Evolutionary conservation across 2,113 vertebrate genomes (phyloP).

Genomic region (Monarcha castaneiventris): DNA sequence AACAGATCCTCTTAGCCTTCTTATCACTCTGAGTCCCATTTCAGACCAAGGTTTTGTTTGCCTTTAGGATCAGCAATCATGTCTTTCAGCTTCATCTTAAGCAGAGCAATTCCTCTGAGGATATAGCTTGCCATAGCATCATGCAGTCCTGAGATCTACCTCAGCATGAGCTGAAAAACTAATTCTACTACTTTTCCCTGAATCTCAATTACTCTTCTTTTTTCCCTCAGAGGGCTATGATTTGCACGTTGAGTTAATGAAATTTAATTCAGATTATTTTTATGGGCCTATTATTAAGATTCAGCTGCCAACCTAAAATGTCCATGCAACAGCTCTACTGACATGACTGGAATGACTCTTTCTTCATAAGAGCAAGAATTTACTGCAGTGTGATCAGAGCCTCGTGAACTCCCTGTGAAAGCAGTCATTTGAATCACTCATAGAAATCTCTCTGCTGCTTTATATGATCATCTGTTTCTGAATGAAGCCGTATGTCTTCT

Average conservation of each 20-base stretch:
- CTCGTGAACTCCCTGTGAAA: background rate
- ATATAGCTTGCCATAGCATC: background rate
- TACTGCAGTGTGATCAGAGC: background rate
- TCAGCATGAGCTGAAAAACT: background rate
- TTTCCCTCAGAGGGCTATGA: background rate
- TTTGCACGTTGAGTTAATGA: background rate
- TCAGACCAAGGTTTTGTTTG: background rate
- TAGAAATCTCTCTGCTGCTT: background rate
- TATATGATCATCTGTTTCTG: background rate
- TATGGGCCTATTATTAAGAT: background rate
- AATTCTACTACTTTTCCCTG: background rate
- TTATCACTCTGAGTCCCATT: background rate
- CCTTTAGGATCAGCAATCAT: background rate
- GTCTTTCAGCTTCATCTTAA: background rate
- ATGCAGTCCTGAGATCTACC: background rate
- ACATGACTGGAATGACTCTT: background rate
- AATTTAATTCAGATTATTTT: background rate
- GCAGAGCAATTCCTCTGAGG: background rate
- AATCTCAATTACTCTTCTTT: background rate
- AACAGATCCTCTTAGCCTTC: background rate
- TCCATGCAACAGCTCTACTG: background rate
- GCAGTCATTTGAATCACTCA: background rate
- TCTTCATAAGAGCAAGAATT: background rate
- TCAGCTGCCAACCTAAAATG: background rate
- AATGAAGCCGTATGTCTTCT: background rate